Conservation (phyloP, 1,140 invertebrate species). For the Megalopta genalis region DNA sequence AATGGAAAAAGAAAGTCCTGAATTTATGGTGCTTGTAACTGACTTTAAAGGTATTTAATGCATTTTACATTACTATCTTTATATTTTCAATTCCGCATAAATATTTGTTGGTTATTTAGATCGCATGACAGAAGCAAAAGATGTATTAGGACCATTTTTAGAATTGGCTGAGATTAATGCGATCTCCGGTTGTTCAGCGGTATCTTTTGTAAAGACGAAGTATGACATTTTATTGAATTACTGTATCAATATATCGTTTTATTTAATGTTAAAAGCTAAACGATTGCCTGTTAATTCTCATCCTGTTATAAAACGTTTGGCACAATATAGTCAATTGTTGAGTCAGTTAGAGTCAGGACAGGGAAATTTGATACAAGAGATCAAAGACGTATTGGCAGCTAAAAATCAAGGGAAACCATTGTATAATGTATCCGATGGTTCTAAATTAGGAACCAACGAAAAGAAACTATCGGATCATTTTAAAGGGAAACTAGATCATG, state of each 20-base stretch:
- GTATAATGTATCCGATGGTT: slow-evolving; percentile 61
- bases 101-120: slow-evolving; percentile 66
- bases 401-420: slow-evolving; percentile 64
- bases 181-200: slow-evolving; percentile 81
- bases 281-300: slow-evolving; percentile 87
- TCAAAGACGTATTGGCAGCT: slow-evolving; percentile 74
- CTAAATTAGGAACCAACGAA: slow-evolving; percentile 8
- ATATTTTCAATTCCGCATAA: neutral
- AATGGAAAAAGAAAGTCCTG: slow-evolving; percentile 91
- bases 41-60: slow-evolving; percentile 86
- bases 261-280: slow-evolving; percentile 90
- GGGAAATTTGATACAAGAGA: slow-evolving; percentile 81
- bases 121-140: slow-evolving; percentile 83
- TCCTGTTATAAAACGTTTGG: slow-evolving; percentile 91
- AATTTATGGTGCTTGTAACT: slow-evolving; percentile 87
- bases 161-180: slow-evolving; percentile 82
- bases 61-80: neutral
- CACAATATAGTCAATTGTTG: slow-evolving; percentile 89
- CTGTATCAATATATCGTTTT: slow-evolving; percentile 92
- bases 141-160: slow-evolving; percentile 84
- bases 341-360: slow-evolving; percentile 86
- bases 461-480: slow-evolving; percentile 29
- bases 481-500: slow-evolving; percentile 20
- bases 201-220: slow-evolving; percentile 86
- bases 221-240: slow-evolving; percentile 89